Conservation (phyloP, 2,888 invertebrate species). For the Lampropteryx suffumata region DNA sequence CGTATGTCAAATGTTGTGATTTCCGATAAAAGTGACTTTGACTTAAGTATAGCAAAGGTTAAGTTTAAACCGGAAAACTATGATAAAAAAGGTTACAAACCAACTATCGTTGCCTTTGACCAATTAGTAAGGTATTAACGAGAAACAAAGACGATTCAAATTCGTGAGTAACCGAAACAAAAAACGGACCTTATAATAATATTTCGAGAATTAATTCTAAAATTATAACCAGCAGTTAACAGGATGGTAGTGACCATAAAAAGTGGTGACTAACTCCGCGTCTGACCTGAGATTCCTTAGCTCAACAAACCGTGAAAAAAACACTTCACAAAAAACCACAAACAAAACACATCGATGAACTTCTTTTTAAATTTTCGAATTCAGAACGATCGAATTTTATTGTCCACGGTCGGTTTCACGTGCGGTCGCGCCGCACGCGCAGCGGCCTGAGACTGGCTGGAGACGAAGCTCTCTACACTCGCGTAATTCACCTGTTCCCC, state of each 20-base stretch:
- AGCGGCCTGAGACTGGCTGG: conserved; percentile 74
- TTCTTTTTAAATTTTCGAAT: conserved; percentile 57
- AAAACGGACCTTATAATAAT: neutral
- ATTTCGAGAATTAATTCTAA: conserved; percentile 25
- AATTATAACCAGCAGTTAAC: conserved; percentile 34
- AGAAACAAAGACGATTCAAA: neutral
- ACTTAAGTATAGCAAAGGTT: conserved; percentile 6
- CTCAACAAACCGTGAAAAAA: conserved; percentile 34
- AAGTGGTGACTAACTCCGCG: conserved; percentile 45
- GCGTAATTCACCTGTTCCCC: conserved; percentile 57
- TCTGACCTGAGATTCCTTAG: conserved; percentile 32
- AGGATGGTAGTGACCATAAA: conserved; percentile 45
- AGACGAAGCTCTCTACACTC: conserved; percentile 53
- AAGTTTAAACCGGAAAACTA: conserved; percentile 6
- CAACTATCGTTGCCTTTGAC: no score
- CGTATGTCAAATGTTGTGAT: conserved; percentile 15
- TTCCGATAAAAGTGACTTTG: conserved; percentile 2
- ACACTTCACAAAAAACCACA: conserved; percentile 50
- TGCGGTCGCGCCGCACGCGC: conserved; percentile 71
- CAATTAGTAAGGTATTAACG: no score
- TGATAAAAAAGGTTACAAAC: no score
- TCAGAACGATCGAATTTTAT: conserved; percentile 53
- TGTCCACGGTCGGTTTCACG: conserved; percentile 44
- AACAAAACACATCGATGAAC: conserved; percentile 64
- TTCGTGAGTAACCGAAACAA: neutral